These are phyloP conservation scores for Eilema depressum DNA, from an alignment of 2,888 invertebrate species.

Conservation along the genomic window DNA sequence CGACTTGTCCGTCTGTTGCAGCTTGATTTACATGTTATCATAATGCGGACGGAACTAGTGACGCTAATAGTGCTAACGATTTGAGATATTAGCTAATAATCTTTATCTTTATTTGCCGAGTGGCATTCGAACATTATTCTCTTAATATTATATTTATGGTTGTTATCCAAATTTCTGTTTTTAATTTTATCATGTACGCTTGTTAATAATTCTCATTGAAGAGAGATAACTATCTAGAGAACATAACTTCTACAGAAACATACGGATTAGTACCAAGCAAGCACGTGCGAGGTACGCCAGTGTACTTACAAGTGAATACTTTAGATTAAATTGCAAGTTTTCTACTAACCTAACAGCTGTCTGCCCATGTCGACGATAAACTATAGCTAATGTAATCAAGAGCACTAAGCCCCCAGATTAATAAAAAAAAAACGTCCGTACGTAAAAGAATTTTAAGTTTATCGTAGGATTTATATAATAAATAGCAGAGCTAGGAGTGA, in stretches of 20 bases:
- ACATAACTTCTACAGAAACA: neutral
- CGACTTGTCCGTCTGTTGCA: constrained; percentile 31
- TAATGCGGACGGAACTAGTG: constrained; percentile 54
- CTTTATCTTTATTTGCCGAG: constrained; percentile 57
- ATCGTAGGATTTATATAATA: constrained; percentile 30
- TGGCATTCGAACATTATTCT: constrained; percentile 43
- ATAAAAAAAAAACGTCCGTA: constrained; percentile 20
- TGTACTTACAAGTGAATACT: neutral
- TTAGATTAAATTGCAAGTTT: neutral
- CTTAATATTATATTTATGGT: constrained; percentile 46
- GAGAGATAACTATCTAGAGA: too few relatives aligned
- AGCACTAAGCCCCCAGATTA: neutral
- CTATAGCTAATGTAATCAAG: neutral
- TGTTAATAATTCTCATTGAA: constrained; percentile 25
- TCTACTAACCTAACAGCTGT: constrained; percentile 2
- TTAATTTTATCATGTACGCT: constrained; percentile 28
- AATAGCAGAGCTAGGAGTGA: constrained; percentile 32
- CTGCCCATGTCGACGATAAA: neutral
- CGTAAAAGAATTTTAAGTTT: constrained; percentile 26
- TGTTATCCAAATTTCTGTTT: constrained; percentile 42
- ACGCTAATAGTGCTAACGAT: constrained; percentile 55
- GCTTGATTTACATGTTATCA: constrained; percentile 62
- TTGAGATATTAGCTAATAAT: constrained; percentile 61
- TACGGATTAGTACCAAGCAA: neutral
- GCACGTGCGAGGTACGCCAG: neutral